Evolutionary conservation across 2,797 vertebrate genomes (phyloP).

Genomic region (Lacerta agilis): DNA sequence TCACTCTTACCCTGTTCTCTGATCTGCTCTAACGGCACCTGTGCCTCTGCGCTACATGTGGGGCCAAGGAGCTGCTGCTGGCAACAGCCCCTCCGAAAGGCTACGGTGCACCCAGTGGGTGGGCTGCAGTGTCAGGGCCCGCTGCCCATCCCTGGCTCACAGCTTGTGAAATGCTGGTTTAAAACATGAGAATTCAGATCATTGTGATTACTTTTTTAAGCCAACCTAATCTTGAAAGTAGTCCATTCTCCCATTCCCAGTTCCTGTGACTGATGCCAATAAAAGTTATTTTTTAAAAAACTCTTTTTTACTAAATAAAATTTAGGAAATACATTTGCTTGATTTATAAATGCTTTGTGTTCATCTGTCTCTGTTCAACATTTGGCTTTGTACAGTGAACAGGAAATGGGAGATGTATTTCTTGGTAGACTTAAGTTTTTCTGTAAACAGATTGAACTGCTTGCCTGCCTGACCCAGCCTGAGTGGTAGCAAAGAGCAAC

Average conservation of each 20-base stretch:
- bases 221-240: neutral
- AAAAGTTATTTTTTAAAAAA: neutral
- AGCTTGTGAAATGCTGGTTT: neutral
- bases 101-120: no score
- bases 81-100: no score
- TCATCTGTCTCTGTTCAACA: constrained; percentile 45
- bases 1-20: no score
- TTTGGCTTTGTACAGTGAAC: constrained; percentile 70
- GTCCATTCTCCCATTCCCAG: neutral
- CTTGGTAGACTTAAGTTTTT: constrained; percentile 72
- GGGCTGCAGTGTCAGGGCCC: no score
- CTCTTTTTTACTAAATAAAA: constrained; percentile 22
- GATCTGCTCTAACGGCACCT: no score
- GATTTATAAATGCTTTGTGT: constrained; percentile 31
- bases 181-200: neutral
- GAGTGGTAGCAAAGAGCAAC: constrained; percentile 55
- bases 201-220: no score
- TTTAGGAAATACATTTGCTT: constrained; percentile 29
- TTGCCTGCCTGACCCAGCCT: constrained; percentile 62
- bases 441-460: constrained; percentile 72
- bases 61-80: no score
- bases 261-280: neutral
- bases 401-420: constrained; percentile 76
- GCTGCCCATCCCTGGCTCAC: no score
- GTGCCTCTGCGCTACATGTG: no score